Percentiles rank a stretch among this genome's conserved stretches.
Conservation (phyloP, 2,113 vertebrate species). For the Xiphorhynchus elegans region DNA sequence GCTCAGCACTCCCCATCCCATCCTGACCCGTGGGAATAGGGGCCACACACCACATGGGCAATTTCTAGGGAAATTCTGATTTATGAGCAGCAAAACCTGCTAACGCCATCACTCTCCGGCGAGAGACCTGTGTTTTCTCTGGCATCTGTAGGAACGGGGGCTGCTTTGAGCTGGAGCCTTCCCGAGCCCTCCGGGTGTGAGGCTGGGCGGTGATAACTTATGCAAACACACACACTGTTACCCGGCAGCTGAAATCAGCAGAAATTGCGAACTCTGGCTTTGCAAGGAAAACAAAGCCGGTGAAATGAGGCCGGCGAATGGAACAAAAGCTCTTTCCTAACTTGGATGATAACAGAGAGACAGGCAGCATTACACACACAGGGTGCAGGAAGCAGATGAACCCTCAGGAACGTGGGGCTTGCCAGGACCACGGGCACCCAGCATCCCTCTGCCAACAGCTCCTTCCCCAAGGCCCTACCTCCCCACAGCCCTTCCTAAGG, state of each 20-base stretch:
- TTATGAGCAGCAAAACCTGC: background rate
- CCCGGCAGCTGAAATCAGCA: background rate
- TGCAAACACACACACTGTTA: background rate
- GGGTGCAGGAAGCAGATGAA: background rate
- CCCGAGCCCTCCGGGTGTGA: background rate
- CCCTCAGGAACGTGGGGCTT: background rate
- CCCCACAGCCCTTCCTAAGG: background rate
- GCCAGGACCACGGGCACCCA: background rate
- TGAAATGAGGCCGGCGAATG: background rate
- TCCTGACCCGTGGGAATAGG: fast-evolving
- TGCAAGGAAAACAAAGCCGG: slow-evolving; percentile 4
- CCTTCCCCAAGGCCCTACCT: background rate
- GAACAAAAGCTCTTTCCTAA: background rate
- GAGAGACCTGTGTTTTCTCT: background rate
- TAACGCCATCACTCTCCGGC: background rate
- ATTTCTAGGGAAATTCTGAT: background rate
- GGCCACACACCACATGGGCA: background rate
- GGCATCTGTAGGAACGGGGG: background rate
- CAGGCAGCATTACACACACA: fast-evolving
- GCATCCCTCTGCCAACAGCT: fast-evolving
- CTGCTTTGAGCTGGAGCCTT: background rate
- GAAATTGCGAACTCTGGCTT: background rate
- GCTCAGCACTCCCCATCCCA: background rate
- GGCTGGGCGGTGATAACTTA: slow-evolving; percentile 12
- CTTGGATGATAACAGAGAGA: background rate